phyloP scores from a whole-genome alignment of 92 coral and sea anemone species.

The Parazoanthus swiftii region DNA sequence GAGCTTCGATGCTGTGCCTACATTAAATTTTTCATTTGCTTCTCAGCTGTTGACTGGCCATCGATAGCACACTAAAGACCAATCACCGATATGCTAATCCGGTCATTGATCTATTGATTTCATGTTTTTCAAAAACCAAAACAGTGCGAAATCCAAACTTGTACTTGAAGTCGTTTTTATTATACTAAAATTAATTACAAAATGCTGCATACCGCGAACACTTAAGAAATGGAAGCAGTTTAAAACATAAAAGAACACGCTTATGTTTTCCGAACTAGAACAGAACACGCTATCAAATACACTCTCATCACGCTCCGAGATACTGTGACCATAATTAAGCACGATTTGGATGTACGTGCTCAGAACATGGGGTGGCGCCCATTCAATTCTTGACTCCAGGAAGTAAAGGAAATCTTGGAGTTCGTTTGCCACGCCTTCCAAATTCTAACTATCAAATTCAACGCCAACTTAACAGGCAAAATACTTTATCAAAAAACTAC shows the following conservation, averaged over 20 bases:
- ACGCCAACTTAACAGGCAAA: slow-evolving; percentile 34
- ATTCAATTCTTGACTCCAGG: slow-evolving; percentile 36
- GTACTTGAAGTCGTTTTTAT: neutral
- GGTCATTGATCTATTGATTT: slow-evolving; percentile 1
- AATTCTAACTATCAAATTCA: slow-evolving; percentile 22
- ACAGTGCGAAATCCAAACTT: neutral
- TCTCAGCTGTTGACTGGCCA: slow-evolving; percentile 19
- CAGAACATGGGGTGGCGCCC: neutral
- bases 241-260: neutral
- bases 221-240: neutral
- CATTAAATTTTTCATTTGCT: neutral
- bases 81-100: slow-evolving; percentile 17
- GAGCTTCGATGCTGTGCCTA: neutral
- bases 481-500: slow-evolving; percentile 1
- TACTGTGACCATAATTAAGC: slow-evolving; percentile 14
- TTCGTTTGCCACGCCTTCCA: slow-evolving; percentile 31
- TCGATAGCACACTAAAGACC: neutral
- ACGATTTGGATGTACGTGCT: slow-evolving; percentile 26
- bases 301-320: neutral
- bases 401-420: slow-evolving; percentile 26
- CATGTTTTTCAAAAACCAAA: neutral
- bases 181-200: neutral
- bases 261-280: neutral
- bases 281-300: neutral
- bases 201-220: neutral